A percentile compares a stretch with the other conserved stretches of the same genome.
These are phyloP conservation scores for Siphlonurus alternatus DNA, from an alignment of 2,888 invertebrate genomes.

Conservation along the genomic window DNA sequence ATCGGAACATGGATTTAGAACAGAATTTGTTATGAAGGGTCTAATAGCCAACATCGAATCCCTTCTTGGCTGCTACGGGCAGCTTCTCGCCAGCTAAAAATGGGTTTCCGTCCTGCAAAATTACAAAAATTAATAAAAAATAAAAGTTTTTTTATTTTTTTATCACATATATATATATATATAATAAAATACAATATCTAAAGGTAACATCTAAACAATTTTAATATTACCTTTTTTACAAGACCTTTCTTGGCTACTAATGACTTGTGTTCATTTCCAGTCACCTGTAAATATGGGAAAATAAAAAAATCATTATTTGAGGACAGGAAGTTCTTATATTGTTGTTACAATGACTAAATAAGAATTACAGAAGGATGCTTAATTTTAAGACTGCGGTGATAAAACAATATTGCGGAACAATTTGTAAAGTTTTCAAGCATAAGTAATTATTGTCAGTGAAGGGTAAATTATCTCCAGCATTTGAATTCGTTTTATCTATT, in stretches of 20 bases:
- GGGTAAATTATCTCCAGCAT: too few species aligned
- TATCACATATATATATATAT: slow-evolving; percentile 6
- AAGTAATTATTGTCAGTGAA: too few species aligned
- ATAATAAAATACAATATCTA: slow-evolving; percentile 6
- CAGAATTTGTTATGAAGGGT: neutral
- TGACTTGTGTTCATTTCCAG: slow-evolving; percentile 35
- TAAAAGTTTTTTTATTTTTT: neutral
- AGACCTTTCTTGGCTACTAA: slow-evolving; percentile 62
- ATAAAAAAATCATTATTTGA: neutral
- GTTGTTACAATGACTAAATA: neutral
- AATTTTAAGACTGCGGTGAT: too few species aligned
- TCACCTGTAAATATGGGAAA: neutral
- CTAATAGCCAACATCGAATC: slow-evolving; percentile 46
- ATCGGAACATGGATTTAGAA: neutral
- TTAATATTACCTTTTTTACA: slow-evolving; percentile 30
- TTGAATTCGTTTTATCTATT: too few species aligned
- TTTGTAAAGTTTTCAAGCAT: too few species aligned
- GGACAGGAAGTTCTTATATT: neutral
- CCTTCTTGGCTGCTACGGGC: slow-evolving; percentile 87
- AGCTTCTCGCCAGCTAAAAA: slow-evolving; percentile 70
- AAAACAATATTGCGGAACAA: too few species aligned
- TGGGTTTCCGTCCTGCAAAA: slow-evolving; percentile 56
- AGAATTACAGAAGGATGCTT: too few species aligned
- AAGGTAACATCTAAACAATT: neutral
- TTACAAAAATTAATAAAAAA: slow-evolving; percentile 17